Base-by-base conservation (phyloP, 2,797 vertebrate species). In the Menidia menidia region DNA sequence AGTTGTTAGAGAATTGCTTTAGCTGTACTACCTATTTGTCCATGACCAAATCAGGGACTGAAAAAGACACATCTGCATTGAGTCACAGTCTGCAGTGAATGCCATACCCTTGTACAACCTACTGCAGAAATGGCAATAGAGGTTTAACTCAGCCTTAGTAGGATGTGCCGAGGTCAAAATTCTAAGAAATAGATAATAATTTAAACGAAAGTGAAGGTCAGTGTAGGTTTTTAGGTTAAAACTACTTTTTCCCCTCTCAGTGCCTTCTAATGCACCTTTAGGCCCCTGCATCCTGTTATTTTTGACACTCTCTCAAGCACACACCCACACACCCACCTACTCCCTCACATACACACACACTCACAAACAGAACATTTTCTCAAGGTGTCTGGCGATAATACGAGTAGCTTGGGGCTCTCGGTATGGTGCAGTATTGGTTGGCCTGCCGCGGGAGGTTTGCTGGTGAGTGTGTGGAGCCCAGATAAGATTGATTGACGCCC, bases 401-500 rank as follows among this genome's bases (percentile, higher is more conserved):
- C 25, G 57, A 64, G 69, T 61, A 53, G 85, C 87, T 81, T 7
- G 51, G 73, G 81, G 88, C 86, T 85, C 87, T 77, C 53, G 63
- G 70, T 62, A 31, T 79, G 78, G 73, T 16, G 47, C 74, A 51
- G 62, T 84, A 87, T 87, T 80, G 75, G 78, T 82, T 42, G 55
- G 68, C 53, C 64, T 74, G 84, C 90, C 88, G 82, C 86, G 70
- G 84, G 89, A 87, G 82, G 76, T 85, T 78, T 75, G 77, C 53
- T 64, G 77, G 71, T 80, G 87, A 89, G 85, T 87, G 83, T 93
- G 93, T 81, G 85, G 79, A 78, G 85, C 78, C 57, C 77, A 83
- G 93, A 95, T 95, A 93, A 93, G 91, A 92, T 88, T 92, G 92
- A 94, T 89, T 91, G 93, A 91, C 80, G 74, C 86, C 87, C 92